Percentiles rank a stretch among this genome's conserved stretches.
Conservation (phyloP, 2,797 vertebrate species). For the Lithobates sylvaticus region DNA sequence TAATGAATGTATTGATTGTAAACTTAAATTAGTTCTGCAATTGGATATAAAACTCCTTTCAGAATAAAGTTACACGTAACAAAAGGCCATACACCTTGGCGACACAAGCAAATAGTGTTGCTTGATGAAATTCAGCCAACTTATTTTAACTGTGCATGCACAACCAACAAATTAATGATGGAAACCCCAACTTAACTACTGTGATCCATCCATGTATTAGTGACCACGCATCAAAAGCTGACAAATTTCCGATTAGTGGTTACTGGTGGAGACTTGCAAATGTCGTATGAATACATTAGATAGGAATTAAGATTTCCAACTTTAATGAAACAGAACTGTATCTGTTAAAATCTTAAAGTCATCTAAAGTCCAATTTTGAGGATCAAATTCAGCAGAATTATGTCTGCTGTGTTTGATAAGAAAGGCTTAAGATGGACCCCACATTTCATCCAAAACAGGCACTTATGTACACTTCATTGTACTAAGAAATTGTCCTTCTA, state of each 20-base stretch:
- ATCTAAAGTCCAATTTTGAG: too few relatives aligned
- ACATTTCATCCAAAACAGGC: slow-evolving; percentile 45
- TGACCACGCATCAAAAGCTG: too few relatives aligned
- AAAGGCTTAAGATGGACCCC: slow-evolving; percentile 12
- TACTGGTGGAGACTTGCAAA: not conserved
- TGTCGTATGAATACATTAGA: not conserved
- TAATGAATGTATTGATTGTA: too few relatives aligned
- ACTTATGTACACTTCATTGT: slow-evolving; percentile 43
- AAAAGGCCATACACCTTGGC: not conserved
- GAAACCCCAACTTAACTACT: too few relatives aligned
- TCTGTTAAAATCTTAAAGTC: not conserved
- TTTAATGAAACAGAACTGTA: not conserved
- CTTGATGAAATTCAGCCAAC: not conserved
- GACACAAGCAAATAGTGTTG: not conserved
- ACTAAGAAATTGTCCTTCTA: slow-evolving; percentile 5
- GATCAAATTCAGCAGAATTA: not conserved
- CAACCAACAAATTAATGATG: not conserved
- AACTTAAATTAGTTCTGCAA: not conserved
- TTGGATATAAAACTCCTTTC: not conserved
- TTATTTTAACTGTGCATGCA: not conserved
- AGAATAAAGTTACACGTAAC: not conserved
- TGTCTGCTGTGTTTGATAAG: not conserved
- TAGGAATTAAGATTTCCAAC: not conserved
- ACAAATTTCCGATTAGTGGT: not conserved
- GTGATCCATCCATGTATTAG: too few relatives aligned